Evolutionary conservation across 2,888 invertebrate genomes (phyloP).

Genomic region (Ischnura elegans): DNA sequence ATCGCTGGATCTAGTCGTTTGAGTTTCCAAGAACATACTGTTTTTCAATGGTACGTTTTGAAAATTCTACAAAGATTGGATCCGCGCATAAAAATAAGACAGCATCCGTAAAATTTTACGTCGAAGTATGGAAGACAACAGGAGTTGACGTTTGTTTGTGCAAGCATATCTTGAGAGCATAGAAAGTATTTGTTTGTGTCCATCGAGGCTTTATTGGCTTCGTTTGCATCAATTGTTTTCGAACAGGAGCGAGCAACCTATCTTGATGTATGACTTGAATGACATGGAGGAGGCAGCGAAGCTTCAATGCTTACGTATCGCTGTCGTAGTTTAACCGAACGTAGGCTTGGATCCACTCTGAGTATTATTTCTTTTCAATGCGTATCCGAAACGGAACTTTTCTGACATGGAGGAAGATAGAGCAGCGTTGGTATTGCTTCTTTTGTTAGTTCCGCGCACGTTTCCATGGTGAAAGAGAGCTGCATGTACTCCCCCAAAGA

Average conservation of each 20-base stretch:
- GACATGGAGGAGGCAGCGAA: neutral
- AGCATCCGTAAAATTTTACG: no score
- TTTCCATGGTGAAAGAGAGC: neutral
- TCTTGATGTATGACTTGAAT: neutral
- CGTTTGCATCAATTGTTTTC: neutral
- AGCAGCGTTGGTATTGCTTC: neutral
- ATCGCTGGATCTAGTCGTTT: no score
- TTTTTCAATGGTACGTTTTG: no score
- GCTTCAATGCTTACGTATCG: neutral
- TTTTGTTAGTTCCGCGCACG: neutral
- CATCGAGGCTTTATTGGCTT: neutral
- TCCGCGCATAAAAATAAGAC: no score
- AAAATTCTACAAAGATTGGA: no score
- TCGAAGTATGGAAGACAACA: no score
- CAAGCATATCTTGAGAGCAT: neutral
- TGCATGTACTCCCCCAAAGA: no score
- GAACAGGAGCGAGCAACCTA: neutral
- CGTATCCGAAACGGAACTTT: neutral
- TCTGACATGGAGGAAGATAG: neutral
- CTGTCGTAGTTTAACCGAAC: neutral
- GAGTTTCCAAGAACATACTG: no score
- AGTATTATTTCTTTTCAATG: neutral
- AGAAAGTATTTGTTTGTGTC: neutral
- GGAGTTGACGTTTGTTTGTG: no score
- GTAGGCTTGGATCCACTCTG: neutral